Evolutionary conservation across 1,140 invertebrate species (phyloP).

Genomic region (Microplitis mediator): DNA sequence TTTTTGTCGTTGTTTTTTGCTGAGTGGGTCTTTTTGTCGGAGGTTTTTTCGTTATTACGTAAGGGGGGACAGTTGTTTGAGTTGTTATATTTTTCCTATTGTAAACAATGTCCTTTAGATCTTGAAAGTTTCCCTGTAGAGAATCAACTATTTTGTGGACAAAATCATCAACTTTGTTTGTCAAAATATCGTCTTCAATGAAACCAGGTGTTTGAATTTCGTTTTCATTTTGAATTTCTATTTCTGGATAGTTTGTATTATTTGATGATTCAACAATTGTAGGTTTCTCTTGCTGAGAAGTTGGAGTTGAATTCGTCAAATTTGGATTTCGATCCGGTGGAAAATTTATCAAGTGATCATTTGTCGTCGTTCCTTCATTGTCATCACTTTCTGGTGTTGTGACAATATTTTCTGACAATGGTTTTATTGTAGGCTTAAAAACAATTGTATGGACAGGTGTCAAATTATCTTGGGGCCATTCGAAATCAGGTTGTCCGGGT

Average conservation of each 20-base stretch:
- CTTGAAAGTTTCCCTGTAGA: slow-evolving; percentile 79
- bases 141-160: slow-evolving; percentile 83
- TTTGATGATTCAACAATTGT: slow-evolving; percentile 63
- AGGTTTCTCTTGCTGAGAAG: slow-evolving; percentile 53
- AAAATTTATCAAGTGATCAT: slow-evolving; percentile 78
- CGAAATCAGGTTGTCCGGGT: slow-evolving; percentile 36
- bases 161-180: slow-evolving; percentile 79
- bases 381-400: slow-evolving; percentile 36
- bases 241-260: slow-evolving; percentile 59
- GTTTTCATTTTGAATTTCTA: slow-evolving; percentile 62
- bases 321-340: slow-evolving; percentile 83
- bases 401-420: slow-evolving; percentile 20
- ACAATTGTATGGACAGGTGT: slow-evolving; percentile 37
- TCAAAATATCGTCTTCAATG: slow-evolving; percentile 75
- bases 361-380: slow-evolving; percentile 62
- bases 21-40: slow-evolving; percentile 34
- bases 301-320: slow-evolving; percentile 69
- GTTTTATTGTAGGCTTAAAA: slow-evolving; percentile 34
- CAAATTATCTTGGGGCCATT: slow-evolving; percentile 28
- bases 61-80: background rate
- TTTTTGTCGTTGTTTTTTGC: slow-evolving; percentile 12
- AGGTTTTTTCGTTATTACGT: slow-evolving; percentile 47
- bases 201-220: slow-evolving; percentile 75
- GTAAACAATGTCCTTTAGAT: slow-evolving; percentile 77
- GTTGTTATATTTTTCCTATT: slow-evolving; percentile 62